Base-by-base conservation (phyloP, 2,888 invertebrate genomes). In the Drosophila gaucha region DNA sequence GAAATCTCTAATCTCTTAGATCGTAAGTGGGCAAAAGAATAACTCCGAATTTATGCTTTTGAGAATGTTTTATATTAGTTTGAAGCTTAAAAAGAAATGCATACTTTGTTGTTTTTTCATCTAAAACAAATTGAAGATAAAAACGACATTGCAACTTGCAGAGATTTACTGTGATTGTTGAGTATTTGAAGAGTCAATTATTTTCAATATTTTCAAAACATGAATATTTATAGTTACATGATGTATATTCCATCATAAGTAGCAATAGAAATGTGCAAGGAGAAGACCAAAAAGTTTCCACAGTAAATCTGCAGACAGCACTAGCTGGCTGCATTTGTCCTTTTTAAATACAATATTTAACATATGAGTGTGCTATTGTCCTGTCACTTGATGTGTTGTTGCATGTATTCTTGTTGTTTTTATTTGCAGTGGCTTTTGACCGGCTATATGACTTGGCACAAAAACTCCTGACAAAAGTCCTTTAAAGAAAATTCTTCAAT, bases 261-360 rank as follows among this genome's bases (percentile, higher is more conserved):
- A n/a, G n/a, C n/a, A n/a, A n/a, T n/a, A n/a, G n/a, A 44, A 30
- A 30, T 20, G 0, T 18, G 18, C 2, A 12, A 4, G 2, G 20
- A 14, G 26, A 10, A 5, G 2, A 20, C 0, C 56, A 3, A 14
- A n/a, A 18, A 1, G 3, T 2, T 2, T 9, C 56, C 44, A 46
- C 62, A 44, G 59, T 59, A 6, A 16, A 22, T 24, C 12, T n/a
- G 22, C 22, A 56, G 49, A 1, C 9, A 18, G 46, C 20, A 31
- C 30, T 22, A 3, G 30, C 20, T 6, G 58, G 43, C 44, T 14
- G 52, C 46, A 56, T 56, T 71, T 74, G 64, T 59, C 22, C 66
- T 49, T 77, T 56, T 69, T 46, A 62, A 52, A 54, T 54, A 46
- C 55, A 62, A 64, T 64, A 64, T 66, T 60, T 72, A 56, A 56